Evolutionary conservation across 2,888 invertebrate species (phyloP), one percentile per base, ranked within the genome.

Genomic region (Plebejus anna): DNA sequence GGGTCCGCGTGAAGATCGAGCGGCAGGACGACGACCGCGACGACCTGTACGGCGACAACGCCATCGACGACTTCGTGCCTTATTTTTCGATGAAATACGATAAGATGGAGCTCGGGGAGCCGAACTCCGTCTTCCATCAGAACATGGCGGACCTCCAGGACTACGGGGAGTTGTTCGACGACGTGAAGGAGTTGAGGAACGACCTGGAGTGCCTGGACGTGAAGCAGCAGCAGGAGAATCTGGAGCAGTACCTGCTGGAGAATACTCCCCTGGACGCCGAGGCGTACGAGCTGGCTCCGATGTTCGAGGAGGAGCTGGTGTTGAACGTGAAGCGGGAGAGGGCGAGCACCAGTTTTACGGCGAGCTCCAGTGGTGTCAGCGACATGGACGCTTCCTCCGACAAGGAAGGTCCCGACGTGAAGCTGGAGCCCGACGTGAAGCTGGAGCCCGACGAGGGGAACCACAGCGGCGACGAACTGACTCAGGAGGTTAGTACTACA

Each of bases 101-200:
- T 78, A 89, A 87, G 77, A 83, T 88, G 80, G 89, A 88, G 79
- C 85, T 82, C 81, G 94, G 83, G 57, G 94, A 87, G 81, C 81
- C 87, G 0, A 85, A 89, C 77, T 94, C 95, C 0, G 94, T 95
- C 0, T 91, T 92, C 82, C 94, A 94, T 73, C 95, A 95, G 80
- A 95, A 95, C 80, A 82, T 95, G 79, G 95, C 95, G 0, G 95
- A 95, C 84, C 83, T 95, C 13, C 90, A 91, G 78, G 95, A 95
- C 79, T 95, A 94, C 79, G 93, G 88, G 3, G 93, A 94, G 70
- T 79, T 89, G 16, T 87, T 89, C 5, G 87, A 90, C 47, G 92
- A 91, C 42, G 85, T 88, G 0, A 91, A 91, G 76, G 90, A 89
- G 47, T 80, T 93, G 47, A 87, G 87, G 80, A 92, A 81, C 82